Conservation (phyloP, 2,113 vertebrate genomes). For the Cynocephalus volans region DNA sequence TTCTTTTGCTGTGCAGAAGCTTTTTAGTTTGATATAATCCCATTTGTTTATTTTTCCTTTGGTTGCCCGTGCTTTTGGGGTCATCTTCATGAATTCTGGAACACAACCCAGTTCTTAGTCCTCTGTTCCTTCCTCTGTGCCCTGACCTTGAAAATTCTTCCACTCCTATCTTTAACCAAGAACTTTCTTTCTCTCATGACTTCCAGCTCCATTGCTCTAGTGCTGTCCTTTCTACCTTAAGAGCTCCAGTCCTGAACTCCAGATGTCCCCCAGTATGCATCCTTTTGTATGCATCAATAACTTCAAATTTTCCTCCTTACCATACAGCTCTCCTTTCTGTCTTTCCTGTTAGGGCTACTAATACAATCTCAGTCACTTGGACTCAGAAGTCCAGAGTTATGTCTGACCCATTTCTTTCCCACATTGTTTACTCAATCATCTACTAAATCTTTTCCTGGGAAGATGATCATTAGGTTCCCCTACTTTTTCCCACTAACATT, state of each 20-base stretch:
- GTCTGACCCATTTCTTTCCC: not conserved
- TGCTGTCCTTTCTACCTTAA: not conserved
- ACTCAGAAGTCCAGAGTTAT: not conserved
- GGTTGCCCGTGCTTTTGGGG: too few relatives aligned
- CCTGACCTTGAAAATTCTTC: not conserved
- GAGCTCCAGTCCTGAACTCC: not conserved
- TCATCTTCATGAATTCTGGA: too few relatives aligned
- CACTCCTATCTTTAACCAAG: not conserved
- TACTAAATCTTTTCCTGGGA: not conserved
- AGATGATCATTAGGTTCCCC: not conserved
- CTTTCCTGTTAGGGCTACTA: not conserved
- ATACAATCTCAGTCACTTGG: not conserved
- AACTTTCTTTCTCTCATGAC: not conserved
- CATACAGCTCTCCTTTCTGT: not conserved
- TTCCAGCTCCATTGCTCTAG: not conserved
- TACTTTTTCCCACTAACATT: not conserved
- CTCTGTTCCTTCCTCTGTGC: not conserved
- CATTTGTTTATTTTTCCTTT: too few relatives aligned
- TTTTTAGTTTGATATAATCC: too few relatives aligned
- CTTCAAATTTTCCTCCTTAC: not conserved
- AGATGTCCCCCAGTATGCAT: not conserved
- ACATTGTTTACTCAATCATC: not conserved
- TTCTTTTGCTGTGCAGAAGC: too few relatives aligned
- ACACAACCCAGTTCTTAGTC: not conserved
- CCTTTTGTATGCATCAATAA: not conserved